phyloP scores from a whole-genome alignment of 2,888 invertebrate genomes.

The Leptopilina syphax region DNA sequence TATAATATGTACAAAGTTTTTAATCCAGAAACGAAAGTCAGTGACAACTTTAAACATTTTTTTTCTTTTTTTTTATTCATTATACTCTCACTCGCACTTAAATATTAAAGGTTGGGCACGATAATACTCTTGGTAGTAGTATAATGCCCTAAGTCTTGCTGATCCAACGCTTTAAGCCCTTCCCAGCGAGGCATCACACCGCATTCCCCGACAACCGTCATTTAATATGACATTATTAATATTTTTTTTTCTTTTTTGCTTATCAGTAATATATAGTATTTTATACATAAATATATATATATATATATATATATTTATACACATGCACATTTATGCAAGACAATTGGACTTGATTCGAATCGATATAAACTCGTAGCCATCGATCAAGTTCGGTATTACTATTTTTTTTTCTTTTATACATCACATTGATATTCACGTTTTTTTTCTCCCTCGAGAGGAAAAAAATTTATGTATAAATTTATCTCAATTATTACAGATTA shows the following conservation, averaged over 20 bases:
- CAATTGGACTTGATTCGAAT: slow-evolving; percentile 65
- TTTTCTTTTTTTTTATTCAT: slow-evolving; percentile 62
- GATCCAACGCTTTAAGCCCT: slow-evolving; percentile 74
- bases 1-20: slow-evolving; percentile 49
- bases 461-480: background rate
- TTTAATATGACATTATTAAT: slow-evolving; percentile 48
- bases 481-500: background rate
- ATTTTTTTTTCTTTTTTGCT: slow-evolving; percentile 50
- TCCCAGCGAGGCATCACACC: slow-evolving; percentile 70
- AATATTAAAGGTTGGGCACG: slow-evolving; percentile 77
- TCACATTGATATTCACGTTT: slow-evolving; percentile 36
- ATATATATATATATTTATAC: slow-evolving; percentile 56
- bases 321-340: slow-evolving; percentile 71
- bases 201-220: slow-evolving; percentile 72
- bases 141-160: slow-evolving; percentile 77
- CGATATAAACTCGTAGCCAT: slow-evolving; percentile 40
- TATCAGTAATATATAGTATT: slow-evolving; percentile 44
- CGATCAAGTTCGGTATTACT: slow-evolving; percentile 23
- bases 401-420: slow-evolving; percentile 19
- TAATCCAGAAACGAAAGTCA: slow-evolving; percentile 76
- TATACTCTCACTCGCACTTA: slow-evolving; percentile 76
- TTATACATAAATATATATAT: too few species aligned
- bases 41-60: slow-evolving; percentile 47
- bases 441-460: background rate
- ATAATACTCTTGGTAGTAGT: slow-evolving; percentile 76